Base-by-base conservation (phyloP, 2,113 vertebrate genomes). In the Sclerurus mexicanus region DNA sequence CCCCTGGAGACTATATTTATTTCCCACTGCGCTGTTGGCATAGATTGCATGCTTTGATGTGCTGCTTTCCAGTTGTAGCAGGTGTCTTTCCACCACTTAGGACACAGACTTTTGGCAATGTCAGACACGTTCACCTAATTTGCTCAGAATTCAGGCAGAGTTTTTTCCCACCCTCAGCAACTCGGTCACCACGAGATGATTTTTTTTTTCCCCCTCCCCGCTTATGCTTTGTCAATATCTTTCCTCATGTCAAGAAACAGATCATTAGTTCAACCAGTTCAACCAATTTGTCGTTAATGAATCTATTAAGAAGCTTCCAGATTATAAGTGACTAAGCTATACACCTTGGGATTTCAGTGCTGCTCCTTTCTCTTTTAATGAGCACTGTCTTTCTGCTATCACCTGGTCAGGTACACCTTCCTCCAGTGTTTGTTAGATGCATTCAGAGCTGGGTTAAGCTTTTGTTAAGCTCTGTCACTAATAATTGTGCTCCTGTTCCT, bases 211-310 rank as follows among this genome's bases (percentile, higher is more conserved):
- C 44, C 44, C 12, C 15, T 40, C 31, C 33, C 13, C 4, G 3
- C 15, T 89, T 60, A 60, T 0, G 14, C 40, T 89, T 55, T 59
- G 59, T 85, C 0, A 0, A 74, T 59, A n/a, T 4, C 25, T 21
- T 77, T 79, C 42, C 81, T 83, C 37, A 25, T 67, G 31, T 63
- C 81, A 78, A 55, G 77, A 50, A 91, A 60, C 30, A 44, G 52
- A 40, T 91, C 52, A 42, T 89, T 93, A 93, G 44, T 89, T 94
- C 85, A 85, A 63, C 78, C 82, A 93, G 44, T 89, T 94, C 85
- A 85, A 63, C 78, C 82, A 82, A 82, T 87, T 91, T 76, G 53
- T 79, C 5, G 0, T 64, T 93, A 91, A 75, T 58, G 66, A 94
- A 76, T 53, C 44, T 76, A 58, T 37, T 68, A 56, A 85, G 71